Conservation (phyloP, 1,140 invertebrate species). For the Solen grandis region DNA sequence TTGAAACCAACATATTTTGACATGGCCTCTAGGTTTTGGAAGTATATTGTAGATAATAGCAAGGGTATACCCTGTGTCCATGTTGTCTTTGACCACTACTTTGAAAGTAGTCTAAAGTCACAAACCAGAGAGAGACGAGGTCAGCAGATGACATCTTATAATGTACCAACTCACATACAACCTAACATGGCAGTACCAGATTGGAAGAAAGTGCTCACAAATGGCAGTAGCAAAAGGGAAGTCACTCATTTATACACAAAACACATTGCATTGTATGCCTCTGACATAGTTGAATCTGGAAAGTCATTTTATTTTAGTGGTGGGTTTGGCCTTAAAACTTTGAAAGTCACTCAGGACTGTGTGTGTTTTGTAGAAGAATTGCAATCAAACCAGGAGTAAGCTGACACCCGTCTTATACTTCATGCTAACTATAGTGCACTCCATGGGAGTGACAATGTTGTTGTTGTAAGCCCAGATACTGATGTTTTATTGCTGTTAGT, state of each 20-base stretch:
- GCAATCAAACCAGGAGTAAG: background rate
- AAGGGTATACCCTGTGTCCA: background rate
- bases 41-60: background rate
- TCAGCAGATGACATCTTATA: background rate
- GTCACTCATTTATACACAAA: background rate
- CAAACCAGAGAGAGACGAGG: background rate
- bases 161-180: background rate
- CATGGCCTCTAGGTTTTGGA: background rate
- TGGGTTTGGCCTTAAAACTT: background rate
- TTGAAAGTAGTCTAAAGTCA: background rate
- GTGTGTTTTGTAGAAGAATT: background rate
- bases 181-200: slow-evolving; percentile 8
- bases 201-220: slow-evolving; percentile 3
- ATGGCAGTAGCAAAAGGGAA: background rate
- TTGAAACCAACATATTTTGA: too few species aligned
- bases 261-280: background rate
- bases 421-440: background rate
- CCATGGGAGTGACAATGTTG: background rate
- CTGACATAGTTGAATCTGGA: background rate
- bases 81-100: slow-evolving; percentile 1
- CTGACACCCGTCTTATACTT: background rate
- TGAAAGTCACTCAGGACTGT: background rate
- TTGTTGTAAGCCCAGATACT: background rate
- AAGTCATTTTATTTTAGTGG: background rate
- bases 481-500: slow-evolving; percentile 7